Percentiles rank a stretch among this genome's conserved stretches.
phyloP scores from a whole-genome alignment of 2,797 vertebrate species.

The Muscicapa striata region DNA sequence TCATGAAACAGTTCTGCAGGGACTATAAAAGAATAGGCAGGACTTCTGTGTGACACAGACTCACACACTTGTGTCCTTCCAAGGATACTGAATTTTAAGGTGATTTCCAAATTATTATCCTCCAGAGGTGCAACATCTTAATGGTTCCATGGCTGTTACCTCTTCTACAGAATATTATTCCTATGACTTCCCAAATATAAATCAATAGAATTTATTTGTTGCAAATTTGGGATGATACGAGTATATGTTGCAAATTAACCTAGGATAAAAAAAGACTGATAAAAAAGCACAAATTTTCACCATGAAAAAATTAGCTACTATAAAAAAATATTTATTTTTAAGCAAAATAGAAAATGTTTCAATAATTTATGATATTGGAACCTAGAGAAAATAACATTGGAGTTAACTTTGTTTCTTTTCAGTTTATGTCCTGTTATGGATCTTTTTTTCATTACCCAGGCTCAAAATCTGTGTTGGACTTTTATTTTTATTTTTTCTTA shows the following conservation, averaged over 20 bases:
- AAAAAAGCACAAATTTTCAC: fast-evolving
- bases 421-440: neutral
- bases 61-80: neutral
- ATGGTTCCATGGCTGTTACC: neutral
- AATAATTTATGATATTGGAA: neutral
- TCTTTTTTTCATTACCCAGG: neutral
- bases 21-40: neutral
- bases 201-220: neutral
- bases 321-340: neutral
- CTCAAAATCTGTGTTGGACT: neutral
- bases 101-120: neutral
- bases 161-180: neutral
- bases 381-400: neutral
- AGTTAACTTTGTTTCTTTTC: neutral
- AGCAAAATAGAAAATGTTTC: neutral
- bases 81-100: neutral
- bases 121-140: neutral
- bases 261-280: neutral
- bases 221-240: neutral
- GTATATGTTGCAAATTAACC: neutral
- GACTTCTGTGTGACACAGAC: neutral
- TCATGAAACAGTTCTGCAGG: neutral
- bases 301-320: neutral
- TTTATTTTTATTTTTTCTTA: neutral
- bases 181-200: neutral